phyloP scores from a whole-genome alignment of 2,113 vertebrate genomes.

The Picathartes gymnocephalus region DNA sequence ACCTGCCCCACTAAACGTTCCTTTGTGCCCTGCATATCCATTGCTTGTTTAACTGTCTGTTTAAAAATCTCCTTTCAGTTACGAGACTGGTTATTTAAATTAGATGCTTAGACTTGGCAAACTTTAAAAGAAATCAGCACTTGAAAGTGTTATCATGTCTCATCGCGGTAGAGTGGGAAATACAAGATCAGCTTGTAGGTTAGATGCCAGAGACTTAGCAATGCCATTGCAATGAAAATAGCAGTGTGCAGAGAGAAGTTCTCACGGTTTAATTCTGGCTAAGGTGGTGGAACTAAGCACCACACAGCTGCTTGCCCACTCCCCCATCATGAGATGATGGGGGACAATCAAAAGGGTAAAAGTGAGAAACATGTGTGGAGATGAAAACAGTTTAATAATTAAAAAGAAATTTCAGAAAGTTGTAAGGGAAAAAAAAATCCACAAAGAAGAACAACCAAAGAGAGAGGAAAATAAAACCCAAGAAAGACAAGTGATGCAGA shows the following conservation, averaged over 20 bases:
- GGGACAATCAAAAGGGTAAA: not conserved
- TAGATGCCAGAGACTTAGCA: not conserved
- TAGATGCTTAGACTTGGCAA: not conserved
- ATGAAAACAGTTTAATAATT: not conserved
- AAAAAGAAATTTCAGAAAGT: not conserved
- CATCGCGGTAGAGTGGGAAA: not conserved
- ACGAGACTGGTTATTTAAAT: slow-evolving; percentile 1
- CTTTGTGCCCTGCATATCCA: not conserved
- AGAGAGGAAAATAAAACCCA: not conserved
- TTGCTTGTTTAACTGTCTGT: not conserved
- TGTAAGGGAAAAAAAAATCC: not conserved
- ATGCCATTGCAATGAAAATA: not conserved
- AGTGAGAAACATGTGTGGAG: not conserved
- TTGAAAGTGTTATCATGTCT: not conserved
- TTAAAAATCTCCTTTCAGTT: not conserved
- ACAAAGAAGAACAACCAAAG: not conserved
- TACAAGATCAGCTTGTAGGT: not conserved
- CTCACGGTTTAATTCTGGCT: not conserved
- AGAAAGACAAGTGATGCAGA: not conserved
- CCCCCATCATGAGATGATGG: rapidly evolving
- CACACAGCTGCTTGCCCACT: not conserved
- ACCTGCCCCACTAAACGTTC: not conserved
- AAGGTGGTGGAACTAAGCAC: not conserved
- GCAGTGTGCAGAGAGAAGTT: not conserved
- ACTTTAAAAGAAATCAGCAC: not conserved